Base-by-base conservation (phyloP, 2,888 invertebrate genomes). In the Macrophya alboannulata region DNA sequence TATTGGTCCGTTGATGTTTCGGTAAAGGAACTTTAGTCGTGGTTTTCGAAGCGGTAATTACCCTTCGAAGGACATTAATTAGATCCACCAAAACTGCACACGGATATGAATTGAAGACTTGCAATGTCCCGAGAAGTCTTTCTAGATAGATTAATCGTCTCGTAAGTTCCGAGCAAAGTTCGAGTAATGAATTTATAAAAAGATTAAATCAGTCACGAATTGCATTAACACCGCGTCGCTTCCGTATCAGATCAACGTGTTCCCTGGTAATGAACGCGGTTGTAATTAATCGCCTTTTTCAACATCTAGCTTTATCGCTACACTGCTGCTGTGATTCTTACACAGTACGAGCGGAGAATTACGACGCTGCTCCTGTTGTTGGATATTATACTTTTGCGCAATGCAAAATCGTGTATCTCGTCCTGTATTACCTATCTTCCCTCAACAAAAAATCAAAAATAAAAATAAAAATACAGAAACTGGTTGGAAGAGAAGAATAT, bases 171-270 rank as follows among this genome's bases (percentile, higher is more conserved):
- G 59, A 81, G 59, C 81, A 21, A 21, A 62, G 37, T 40, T 62
- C 37, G 81, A 25, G 81, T 76, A 85, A 85, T 83, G 83, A 85
- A 74, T 85, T 85, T 85, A 85, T 84, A 84, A 84, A 84, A 74
- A 72, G 83, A 84, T 85, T 85, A 85, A 85, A 83, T 85, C 76
- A 85, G 83, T 84, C 85, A 10, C 72, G 76, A 83, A 71, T 85
- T 76, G 85, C 83, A 85, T 85, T 85, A 85, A 83, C 85, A 76
- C 72, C 85, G 25, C 72, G 83, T 83, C 83, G 83, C 85, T 65
- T 72, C 37, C 55, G 51, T 85, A 85, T 85, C 85, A 85, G 85
- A 85, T 85, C 68, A 59, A 85, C 85, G 85, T 85, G 85, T 65
- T 40, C 81, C 55, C 43, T 59, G 76, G 74, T 72, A 84, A 72